Conservation (phyloP, 2,888 invertebrate genomes). For the Plebejus melissa region DNA sequence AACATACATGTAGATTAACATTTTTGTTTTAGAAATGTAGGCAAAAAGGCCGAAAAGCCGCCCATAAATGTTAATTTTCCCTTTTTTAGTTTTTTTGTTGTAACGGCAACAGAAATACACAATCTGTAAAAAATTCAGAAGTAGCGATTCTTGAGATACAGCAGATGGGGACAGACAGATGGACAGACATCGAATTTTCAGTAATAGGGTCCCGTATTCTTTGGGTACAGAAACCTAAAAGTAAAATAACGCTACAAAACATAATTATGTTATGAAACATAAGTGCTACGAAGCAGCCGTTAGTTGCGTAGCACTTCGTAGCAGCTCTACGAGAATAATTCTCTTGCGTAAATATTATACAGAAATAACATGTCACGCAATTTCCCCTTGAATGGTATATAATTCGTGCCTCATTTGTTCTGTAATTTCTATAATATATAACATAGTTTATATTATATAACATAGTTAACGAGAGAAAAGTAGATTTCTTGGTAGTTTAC, state of each 20-base stretch:
- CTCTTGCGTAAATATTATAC: constrained; percentile 4
- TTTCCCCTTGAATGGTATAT: background rate
- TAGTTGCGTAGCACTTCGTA: background rate
- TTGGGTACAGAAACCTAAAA: too few species aligned
- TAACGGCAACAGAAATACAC: too few species aligned
- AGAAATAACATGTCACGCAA: background rate
- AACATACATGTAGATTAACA: too few species aligned
- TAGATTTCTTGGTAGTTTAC: background rate
- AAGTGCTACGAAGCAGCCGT: background rate
- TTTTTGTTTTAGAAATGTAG: too few species aligned
- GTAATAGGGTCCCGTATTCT: too few species aligned
- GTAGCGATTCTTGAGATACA: too few species aligned
- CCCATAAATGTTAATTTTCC: too few species aligned
- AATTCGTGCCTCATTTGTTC: background rate
- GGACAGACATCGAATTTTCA: too few species aligned
- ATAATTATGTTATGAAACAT: background rate
- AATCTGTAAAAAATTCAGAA: too few species aligned
- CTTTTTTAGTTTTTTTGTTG: too few species aligned
- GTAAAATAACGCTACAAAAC: background rate
- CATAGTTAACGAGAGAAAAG: background rate
- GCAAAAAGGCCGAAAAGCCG: too few species aligned
- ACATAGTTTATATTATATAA: background rate
- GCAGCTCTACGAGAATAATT: background rate
- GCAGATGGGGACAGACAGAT: too few species aligned
- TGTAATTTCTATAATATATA: background rate